phyloP scores from a whole-genome alignment of 2,888 invertebrate genomes.

The Minunthozetes semirufus region DNA sequence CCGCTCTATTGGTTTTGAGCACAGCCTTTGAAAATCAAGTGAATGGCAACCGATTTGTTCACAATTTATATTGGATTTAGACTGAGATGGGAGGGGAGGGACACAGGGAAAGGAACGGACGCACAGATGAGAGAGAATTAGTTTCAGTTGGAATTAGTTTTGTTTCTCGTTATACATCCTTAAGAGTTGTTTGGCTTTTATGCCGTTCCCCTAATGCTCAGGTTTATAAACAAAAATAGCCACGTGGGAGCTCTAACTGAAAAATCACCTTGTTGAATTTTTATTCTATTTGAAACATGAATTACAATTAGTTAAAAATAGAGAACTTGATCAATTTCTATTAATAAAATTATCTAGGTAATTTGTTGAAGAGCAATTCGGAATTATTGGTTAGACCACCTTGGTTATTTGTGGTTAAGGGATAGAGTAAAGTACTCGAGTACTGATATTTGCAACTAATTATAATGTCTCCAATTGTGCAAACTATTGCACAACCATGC shows the following conservation, averaged over 20 bases:
- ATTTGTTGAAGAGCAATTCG: too few species aligned
- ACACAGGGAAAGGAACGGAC: background rate
- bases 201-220: background rate
- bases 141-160: background rate
- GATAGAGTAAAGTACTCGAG: too few species aligned
- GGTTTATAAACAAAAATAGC: too few species aligned
- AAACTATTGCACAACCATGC: background rate
- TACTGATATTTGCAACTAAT: background rate
- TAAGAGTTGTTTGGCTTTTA: background rate
- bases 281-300: too few species aligned
- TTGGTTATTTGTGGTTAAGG: too few species aligned
- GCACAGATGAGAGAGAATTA: background rate
- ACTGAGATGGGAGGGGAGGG: background rate
- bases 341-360: too few species aligned
- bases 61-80: background rate
- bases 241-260: too few species aligned
- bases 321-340: too few species aligned
- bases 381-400: too few species aligned
- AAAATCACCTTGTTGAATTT: background rate
- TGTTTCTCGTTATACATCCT: background rate
- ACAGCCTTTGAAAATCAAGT: background rate
- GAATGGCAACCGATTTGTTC: background rate
- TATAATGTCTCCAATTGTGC: background rate
- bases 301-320: too few species aligned
- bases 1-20: background rate